Conservation (phyloP, 2,113 vertebrate genomes). For the Pollachius pollachius region DNA sequence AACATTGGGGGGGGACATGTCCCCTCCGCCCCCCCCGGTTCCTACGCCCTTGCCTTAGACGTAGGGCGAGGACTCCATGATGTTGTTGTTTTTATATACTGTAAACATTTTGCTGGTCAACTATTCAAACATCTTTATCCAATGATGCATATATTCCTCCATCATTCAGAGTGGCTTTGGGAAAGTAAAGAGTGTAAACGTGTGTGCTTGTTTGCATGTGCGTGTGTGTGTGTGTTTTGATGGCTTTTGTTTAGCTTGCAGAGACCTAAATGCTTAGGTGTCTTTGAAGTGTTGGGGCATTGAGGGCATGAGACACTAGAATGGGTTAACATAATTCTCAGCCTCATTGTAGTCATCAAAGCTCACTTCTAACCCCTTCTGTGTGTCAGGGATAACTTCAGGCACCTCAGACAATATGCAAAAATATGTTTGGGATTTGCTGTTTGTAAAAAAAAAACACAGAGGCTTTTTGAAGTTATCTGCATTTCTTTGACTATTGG, state of each 20-base stretch:
- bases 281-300: slow-evolving; percentile 12
- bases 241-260: background rate
- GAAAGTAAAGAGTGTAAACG: too few species aligned
- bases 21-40: too few species aligned
- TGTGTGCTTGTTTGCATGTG: slow-evolving; percentile 25
- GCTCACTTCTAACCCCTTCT: slow-evolving; percentile 20
- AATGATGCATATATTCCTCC: too few species aligned
- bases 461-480: slow-evolving; percentile 15
- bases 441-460: slow-evolving; percentile 37
- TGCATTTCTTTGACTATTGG: slow-evolving; percentile 19
- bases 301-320: slow-evolving; percentile 27
- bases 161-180: too few species aligned
- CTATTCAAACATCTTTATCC: too few species aligned
- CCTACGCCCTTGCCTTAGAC: too few species aligned
- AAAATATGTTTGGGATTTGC: slow-evolving; percentile 32
- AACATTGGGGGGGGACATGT: too few species aligned
- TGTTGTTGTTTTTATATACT: too few species aligned
- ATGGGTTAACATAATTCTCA: slow-evolving; percentile 14
- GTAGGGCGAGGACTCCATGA: too few species aligned
- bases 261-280: background rate
- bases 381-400: slow-evolving; percentile 30
- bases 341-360: background rate
- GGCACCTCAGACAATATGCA: slow-evolving; percentile 14
- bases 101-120: too few species aligned
- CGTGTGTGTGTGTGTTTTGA: slow-evolving; percentile 13